Evolutionary conservation across 2,113 vertebrate species (phyloP), one percentile per base, ranked within the genome.

Genomic region (Sebastes fasciatus): DNA sequence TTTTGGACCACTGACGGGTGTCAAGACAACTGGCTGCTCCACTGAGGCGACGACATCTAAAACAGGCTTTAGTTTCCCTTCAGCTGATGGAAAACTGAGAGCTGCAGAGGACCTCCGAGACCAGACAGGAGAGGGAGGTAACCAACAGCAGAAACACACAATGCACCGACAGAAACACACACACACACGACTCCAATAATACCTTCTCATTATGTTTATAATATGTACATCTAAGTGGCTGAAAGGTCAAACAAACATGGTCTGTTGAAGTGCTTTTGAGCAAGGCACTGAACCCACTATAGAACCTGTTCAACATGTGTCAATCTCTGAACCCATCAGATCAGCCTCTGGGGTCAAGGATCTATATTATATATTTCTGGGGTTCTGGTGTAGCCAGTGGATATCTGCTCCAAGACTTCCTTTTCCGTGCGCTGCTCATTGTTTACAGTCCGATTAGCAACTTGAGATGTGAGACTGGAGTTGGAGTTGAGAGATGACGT

Each of bases 51-150:
- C 9, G 3, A 40, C 75, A 48, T 51, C 63, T 54, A 10, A 61
- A 83, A 57, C 84, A 34, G 23, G 19, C 21, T 66, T 48, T 0
- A 70, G 54, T 79, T 90, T 83, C 78, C 74, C 55, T 87, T 62
- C 80, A 77, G 86, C 80, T 54, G 46, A 79, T 72, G 88, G 84
- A 83, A 88, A 84, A 86, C 57, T 13, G 48, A 72, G 77, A 16
- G 61, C 72, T 62, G 58, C 49, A 19, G 68, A 63, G 13, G 52
- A 71, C 86, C 82, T 75, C 23, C 0, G 88, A 88, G 90, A 86
- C 64, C 49, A 43, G 57, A 49, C 21, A 13, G 75, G 52, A 75
- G 57, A 62, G 16, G 52, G 67, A 70, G 63, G 21, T 14, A 43
- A 77, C 46, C 43, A 11, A 19, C 17, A 58, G 48, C 17, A 81